phyloP scores from a whole-genome alignment of 1,140 invertebrate species.

The Calycopis cecrops region DNA sequence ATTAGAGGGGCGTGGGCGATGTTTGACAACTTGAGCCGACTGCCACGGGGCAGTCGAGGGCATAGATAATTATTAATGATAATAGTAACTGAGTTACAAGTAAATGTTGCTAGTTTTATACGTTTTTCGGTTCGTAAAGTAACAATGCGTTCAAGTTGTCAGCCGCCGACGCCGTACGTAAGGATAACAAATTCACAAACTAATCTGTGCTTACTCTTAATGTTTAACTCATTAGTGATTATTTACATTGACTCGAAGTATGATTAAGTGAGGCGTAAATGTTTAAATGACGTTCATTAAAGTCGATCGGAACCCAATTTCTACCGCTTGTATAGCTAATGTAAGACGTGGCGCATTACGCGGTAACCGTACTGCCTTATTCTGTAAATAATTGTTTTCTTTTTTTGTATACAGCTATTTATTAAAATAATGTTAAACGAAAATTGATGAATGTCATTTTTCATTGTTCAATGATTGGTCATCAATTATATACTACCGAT shows the following conservation, averaged over 20 bases:
- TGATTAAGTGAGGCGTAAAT: slow-evolving; percentile 50
- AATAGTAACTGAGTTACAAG: slow-evolving; percentile 8
- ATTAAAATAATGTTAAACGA: slow-evolving; percentile 73
- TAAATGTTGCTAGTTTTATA: slow-evolving; percentile 13
- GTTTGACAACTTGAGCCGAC: slow-evolving; percentile 15
- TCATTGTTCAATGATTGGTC: slow-evolving; percentile 72
- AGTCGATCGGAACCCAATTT: slow-evolving; percentile 56
- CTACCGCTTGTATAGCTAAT: slow-evolving; percentile 72
- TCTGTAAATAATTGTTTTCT: slow-evolving; percentile 72
- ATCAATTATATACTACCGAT: slow-evolving; percentile 72
- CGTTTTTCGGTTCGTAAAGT: slow-evolving; percentile 25
- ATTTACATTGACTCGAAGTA: slow-evolving; percentile 61
- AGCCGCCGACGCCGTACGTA: slow-evolving; percentile 35
- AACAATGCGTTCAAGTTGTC: slow-evolving; percentile 8
- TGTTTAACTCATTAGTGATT: slow-evolving; percentile 67
- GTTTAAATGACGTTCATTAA: slow-evolving; percentile 57
- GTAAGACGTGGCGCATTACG: slow-evolving; percentile 67
- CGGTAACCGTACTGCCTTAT: slow-evolving; percentile 71
- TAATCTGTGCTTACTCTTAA: slow-evolving; percentile 67
- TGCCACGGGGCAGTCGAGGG: slow-evolving; percentile 4
- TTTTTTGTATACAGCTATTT: slow-evolving; percentile 75
- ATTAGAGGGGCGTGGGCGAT: slow-evolving; percentile 5
- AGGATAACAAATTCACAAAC: slow-evolving; percentile 69
- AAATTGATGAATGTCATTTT: slow-evolving; percentile 71
- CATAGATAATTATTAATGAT: slow-evolving; percentile 2